These are phyloP conservation scores for Anthopleura xanthogrammica DNA, from an alignment of 92 coral and sea anemone species.

Conservation along the genomic window DNA sequence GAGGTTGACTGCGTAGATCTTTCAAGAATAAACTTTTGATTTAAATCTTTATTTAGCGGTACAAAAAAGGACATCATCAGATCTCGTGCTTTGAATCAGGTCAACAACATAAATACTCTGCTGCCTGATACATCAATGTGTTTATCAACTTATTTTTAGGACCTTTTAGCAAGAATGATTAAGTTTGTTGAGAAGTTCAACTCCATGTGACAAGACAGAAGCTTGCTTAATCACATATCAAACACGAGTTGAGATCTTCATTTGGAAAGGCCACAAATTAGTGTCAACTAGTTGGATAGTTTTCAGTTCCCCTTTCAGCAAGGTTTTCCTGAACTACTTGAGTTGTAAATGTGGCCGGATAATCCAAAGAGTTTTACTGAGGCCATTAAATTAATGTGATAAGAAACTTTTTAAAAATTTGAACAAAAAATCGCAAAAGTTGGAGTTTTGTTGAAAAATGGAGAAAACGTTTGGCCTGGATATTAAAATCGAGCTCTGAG, in stretches of 20 bases:
- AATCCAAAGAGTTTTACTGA: not conserved
- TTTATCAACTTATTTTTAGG: not conserved
- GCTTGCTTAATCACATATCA: not conserved
- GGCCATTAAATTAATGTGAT: not conserved
- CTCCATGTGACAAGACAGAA: not conserved
- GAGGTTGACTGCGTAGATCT: too few relatives aligned
- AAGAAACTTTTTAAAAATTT: not conserved
- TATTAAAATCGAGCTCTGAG: not conserved
- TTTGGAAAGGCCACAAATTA: not conserved
- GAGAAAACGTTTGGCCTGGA: not conserved
- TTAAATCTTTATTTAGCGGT: not conserved
- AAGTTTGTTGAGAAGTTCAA: not conserved
- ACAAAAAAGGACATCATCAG: not conserved
- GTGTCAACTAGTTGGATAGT: not conserved
- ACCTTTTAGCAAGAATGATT: not conserved
- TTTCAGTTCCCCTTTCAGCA: not conserved
- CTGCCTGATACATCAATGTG: not conserved
- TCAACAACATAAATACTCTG: not conserved
- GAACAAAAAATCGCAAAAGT: not conserved
- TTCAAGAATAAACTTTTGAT: too few relatives aligned
- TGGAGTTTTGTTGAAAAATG: not conserved
- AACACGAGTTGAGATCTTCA: not conserved
- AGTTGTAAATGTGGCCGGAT: conserved; percentile 7
- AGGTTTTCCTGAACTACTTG: not conserved
- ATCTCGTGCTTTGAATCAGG: not conserved